Percentiles rank a stretch among this genome's conserved stretches.
Evolutionary conservation across 2,888 invertebrate species (phyloP).

Genomic region (Druceiella hillmani): DNA sequence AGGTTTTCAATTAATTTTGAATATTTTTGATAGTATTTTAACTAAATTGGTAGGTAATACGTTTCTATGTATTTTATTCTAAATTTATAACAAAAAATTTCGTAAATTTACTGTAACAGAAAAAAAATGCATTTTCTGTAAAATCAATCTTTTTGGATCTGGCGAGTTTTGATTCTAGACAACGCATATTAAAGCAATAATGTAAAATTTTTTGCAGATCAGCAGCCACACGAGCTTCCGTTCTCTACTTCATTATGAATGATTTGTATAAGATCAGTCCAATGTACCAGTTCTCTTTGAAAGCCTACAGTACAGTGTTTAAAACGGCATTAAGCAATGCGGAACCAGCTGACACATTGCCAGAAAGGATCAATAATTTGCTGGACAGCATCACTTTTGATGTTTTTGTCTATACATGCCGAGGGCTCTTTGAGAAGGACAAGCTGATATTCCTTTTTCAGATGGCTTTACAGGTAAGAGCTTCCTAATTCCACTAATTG

Average conservation of each 20-base stretch:
- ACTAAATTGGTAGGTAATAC: too few relatives aligned
- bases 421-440: constrained; percentile 88
- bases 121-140: too few relatives aligned
- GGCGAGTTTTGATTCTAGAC: too few relatives aligned
- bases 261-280: constrained; percentile 90
- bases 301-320: constrained; percentile 90
- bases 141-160: too few relatives aligned
- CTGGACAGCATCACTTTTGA: constrained; percentile 84
- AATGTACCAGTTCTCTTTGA: constrained; percentile 93
- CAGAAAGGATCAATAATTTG: constrained; percentile 66
- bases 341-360: constrained; percentile 61
- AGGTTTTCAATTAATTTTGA: too few relatives aligned
- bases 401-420: constrained; percentile 81
- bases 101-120: too few relatives aligned
- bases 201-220: constrained; percentile 43
- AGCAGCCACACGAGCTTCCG: constrained; percentile 80
- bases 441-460: constrained; percentile 88
- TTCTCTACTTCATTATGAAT: constrained; percentile 90
- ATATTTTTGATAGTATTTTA: too few relatives aligned
- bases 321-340: constrained; percentile 75
- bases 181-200: too few relatives aligned
- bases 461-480: constrained; percentile 71
- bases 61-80: too few relatives aligned
- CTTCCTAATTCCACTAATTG: too few relatives aligned
- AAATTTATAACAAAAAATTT: too few relatives aligned